Evolutionary conservation across 2,888 invertebrate species (phyloP).

Genomic region (Drosophila conformis): DNA sequence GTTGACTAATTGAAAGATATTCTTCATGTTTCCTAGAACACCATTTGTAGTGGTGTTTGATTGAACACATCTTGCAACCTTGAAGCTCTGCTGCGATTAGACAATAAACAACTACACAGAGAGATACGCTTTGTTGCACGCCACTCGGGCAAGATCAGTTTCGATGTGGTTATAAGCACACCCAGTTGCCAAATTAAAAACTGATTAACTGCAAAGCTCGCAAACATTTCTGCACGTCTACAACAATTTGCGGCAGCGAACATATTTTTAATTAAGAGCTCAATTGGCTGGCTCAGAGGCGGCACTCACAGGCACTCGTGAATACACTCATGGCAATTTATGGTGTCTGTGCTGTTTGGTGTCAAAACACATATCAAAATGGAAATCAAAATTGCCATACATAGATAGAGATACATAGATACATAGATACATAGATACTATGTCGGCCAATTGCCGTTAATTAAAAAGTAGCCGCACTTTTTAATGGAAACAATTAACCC

Average conservation of each 20-base stretch:
- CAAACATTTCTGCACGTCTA: conserved; percentile 64
- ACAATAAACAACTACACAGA: background rate
- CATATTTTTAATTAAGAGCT: conserved; percentile 75
- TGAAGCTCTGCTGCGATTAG: conserved; percentile 25
- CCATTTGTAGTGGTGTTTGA: background rate
- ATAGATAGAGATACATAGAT: conserved; percentile 29
- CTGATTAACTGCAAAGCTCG: conserved; percentile 41
- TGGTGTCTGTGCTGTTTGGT: conserved; percentile 47
- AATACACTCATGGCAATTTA: conserved; percentile 27
- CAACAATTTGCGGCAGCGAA: conserved; percentile 33
- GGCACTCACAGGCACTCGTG: conserved; percentile 31
- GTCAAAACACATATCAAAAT: conserved; percentile 78
- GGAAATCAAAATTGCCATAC: conserved; percentile 66
- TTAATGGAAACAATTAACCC: conserved; percentile 81
- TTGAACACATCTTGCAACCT: conserved; percentile 30
- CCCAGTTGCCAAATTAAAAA: conserved; percentile 55
- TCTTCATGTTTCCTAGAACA: background rate
- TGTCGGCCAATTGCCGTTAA: conserved; percentile 74
- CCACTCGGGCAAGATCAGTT: background rate
- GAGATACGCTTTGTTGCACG: background rate
- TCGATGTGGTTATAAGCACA: conserved; percentile 21
- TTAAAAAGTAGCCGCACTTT: conserved; percentile 78
- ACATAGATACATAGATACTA: conserved; percentile 34
- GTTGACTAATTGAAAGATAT: too few species aligned
- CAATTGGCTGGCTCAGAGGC: conserved; percentile 57